Evolutionary conservation across 2,797 vertebrate genomes (phyloP).

Genomic region (Sebastes flavidus): DNA sequence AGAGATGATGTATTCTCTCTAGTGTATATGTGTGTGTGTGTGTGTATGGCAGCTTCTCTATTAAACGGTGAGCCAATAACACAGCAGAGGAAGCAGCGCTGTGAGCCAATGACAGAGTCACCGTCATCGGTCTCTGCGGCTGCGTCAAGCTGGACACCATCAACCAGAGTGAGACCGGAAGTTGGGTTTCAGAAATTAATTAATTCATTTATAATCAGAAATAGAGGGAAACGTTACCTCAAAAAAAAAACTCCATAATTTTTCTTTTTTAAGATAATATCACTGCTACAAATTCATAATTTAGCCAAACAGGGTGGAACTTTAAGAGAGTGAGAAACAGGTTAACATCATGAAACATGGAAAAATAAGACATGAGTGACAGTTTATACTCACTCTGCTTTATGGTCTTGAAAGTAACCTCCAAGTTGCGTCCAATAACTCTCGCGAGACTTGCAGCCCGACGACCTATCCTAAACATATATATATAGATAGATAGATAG

Average conservation of each 20-base stretch:
- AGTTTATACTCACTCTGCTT: no score
- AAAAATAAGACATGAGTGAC: no score
- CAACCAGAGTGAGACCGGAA: neutral
- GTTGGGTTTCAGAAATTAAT: neutral
- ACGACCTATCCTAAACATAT: no score
- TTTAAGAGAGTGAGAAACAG: no score
- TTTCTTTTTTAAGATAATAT: no score
- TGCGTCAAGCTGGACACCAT: conserved; percentile 14
- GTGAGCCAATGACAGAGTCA: conserved; percentile 38
- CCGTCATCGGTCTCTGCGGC: conserved; percentile 16
- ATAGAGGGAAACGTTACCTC: neutral
- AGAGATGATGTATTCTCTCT: conserved; percentile 42
- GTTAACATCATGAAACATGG: no score
- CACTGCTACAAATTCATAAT: no score
- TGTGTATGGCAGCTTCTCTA: neutral
- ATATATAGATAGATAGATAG: no score
- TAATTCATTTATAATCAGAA: neutral
- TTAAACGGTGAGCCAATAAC: conserved; percentile 45
- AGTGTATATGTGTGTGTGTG: neutral
- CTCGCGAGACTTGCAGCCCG: no score
- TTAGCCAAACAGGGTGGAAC: no score
- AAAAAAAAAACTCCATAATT: neutral
- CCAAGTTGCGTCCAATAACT: no score
- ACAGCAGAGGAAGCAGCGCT: conserved; percentile 23
- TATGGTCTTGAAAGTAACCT: no score